Base-by-base conservation (phyloP, 1,140 invertebrate genomes). In the Lepidurus arcticus region DNA sequence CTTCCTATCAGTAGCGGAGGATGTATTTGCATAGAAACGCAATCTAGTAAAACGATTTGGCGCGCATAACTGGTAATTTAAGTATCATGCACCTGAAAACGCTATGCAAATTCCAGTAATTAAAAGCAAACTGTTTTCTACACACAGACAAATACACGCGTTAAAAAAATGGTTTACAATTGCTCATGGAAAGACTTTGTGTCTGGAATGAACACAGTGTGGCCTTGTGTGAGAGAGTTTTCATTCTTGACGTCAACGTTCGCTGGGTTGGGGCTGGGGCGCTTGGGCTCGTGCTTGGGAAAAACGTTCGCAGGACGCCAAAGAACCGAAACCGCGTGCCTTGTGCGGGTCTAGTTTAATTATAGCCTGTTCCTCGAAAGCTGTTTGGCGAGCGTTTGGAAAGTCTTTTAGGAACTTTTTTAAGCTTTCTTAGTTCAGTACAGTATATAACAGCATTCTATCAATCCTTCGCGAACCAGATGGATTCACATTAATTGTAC, bases 101-200 rank as follows among this genome's bases (percentile, higher is more conserved):
- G 34, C 4, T 34, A 34, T 34, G 34, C 34, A 34, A 34, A 34
- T 34, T 1, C 34, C 34, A 34, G 34, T 34, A 34, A 34, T 34
- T 34, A 34, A 34, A 34, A 34, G 34, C 34, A 34, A 34, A 34
- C 34, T 34, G 34, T 34, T 34, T 34, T 4, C 34, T 34, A 34
- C 34, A 34, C 34, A 34, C 34, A 34, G 1, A 34, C 34, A 34
- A 0, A 34, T 34, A 34, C 34, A 34, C 26, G 26, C 26, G 26
- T 26, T 26, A 26, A 26, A 34, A 34, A 34, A 34, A 34, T 34
- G 2, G 34, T 34, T 34, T 34, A 2, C 2, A 4, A 65, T 65
- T 65, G 53, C 53, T n/a, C 53, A 65, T n/a, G 53, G 53, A 65
- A 65, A 65, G 53, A 16, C 53, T 65, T 65, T 65, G 47, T 65